phyloP scores from a whole-genome alignment of 2,113 vertebrate species.

The Anthoscopus minutus region DNA sequence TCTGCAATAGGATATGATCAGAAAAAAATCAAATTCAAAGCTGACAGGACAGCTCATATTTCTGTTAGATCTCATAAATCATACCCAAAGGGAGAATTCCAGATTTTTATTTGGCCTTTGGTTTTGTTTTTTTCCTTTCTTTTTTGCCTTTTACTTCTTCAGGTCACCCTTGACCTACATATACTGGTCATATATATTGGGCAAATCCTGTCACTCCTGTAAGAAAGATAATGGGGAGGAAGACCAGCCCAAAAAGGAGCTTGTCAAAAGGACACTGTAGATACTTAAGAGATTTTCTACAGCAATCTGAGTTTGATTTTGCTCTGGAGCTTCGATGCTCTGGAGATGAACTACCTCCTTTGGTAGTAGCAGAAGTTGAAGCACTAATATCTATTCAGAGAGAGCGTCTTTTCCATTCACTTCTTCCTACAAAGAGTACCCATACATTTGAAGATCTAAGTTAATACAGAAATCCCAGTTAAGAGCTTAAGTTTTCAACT shows the following conservation, averaged over 20 bases:
- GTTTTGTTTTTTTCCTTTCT: neutral
- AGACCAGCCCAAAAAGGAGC: neutral
- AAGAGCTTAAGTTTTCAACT: neutral
- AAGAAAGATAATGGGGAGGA: neutral
- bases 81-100: neutral
- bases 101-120: neutral
- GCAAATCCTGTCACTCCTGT: neutral
- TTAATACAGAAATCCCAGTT: neutral
- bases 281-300: neutral
- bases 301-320: neutral
- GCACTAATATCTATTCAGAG: neutral
- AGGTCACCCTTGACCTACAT: neutral
- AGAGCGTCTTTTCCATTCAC: neutral
- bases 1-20: neutral
- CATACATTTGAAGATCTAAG: neutral
- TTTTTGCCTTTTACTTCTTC: neutral
- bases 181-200: neutral
- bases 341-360: neutral
- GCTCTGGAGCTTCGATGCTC: neutral
- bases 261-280: neutral
- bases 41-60: neutral
- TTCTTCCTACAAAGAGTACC: neutral
- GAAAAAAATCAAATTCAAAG: neutral
- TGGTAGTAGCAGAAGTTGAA: neutral
- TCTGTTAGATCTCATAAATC: neutral